A percentile compares a stretch with the other conserved stretches of the same genome.
Evolutionary conservation across 2,797 vertebrate species (phyloP).

Genomic region (Smutsia gigantea): DNA sequence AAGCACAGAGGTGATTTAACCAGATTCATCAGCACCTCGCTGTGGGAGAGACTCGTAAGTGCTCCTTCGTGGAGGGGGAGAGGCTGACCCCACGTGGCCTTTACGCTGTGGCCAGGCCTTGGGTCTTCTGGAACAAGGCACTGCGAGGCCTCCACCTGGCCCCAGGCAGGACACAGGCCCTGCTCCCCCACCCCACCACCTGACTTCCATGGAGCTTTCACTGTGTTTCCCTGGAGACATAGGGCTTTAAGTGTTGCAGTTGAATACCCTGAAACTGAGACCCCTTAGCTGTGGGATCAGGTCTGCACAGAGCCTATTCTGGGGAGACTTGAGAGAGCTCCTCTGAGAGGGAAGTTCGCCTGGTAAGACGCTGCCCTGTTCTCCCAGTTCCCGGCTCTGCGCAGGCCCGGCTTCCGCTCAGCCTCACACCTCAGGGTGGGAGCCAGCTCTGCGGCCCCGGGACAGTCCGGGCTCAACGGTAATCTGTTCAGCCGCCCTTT

Average conservation of each 20-base stretch:
- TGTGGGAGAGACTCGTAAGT: fast-evolving
- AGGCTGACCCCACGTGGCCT: too few species aligned
- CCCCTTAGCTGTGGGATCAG: background rate
- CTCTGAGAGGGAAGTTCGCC: background rate
- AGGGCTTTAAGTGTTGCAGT: background rate
- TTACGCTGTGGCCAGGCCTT: background rate
- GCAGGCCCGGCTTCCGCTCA: background rate
- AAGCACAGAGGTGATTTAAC: background rate
- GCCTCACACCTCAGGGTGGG: background rate
- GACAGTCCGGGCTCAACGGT: background rate
- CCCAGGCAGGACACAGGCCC: background rate
- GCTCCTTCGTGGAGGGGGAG: background rate
- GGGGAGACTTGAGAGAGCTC: background rate
- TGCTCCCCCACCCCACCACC: background rate
- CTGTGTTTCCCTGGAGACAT: background rate
- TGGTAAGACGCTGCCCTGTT: background rate
- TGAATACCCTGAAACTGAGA: background rate
- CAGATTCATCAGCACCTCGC: background rate
- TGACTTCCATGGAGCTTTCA: background rate
- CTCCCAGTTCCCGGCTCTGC: background rate
- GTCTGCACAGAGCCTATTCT: background rate
- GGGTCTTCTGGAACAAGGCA: background rate
- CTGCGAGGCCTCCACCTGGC: background rate
- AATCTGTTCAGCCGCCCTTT: constrained; percentile 2
- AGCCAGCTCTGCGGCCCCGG: background rate